phyloP scores from a whole-genome alignment of 2,888 invertebrate species.

The Cyaniris semiargus region DNA sequence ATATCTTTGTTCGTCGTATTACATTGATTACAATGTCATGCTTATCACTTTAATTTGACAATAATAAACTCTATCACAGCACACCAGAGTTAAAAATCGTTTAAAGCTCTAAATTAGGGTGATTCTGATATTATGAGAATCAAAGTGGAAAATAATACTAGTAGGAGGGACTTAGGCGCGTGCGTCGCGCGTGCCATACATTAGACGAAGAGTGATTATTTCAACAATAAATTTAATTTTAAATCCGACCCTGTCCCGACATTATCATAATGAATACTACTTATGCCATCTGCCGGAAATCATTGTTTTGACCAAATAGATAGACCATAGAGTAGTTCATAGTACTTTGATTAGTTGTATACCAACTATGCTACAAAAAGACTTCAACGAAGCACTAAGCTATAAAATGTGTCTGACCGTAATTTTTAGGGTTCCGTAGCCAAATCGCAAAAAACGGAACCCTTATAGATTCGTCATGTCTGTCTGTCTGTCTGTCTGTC shows the following conservation, averaged over 20 bases:
- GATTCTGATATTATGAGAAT: constrained; percentile 39
- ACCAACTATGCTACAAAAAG: constrained; percentile 31
- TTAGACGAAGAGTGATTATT: constrained; percentile 63
- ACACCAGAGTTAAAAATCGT: not conserved
- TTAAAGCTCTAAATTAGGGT: constrained; percentile 24
- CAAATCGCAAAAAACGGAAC: no score
- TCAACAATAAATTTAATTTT: constrained; percentile 71
- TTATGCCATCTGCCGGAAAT: constrained; percentile 44
- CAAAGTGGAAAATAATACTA: constrained; percentile 38
- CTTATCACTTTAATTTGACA: not conserved
- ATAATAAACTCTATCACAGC: not conserved
- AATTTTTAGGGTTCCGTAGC: no score
- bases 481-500: no score
- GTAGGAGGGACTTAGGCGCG: constrained; percentile 48
- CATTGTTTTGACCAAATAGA: constrained; percentile 15
- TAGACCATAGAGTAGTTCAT: not conserved
- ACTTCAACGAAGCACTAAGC: not conserved
- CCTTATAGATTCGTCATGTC: no score
- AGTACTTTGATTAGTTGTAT: not conserved
- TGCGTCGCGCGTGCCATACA: constrained; percentile 52
- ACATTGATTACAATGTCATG: constrained; percentile 19
- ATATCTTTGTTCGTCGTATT: constrained; percentile 20
- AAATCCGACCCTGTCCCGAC: constrained; percentile 44
- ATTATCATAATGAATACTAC: constrained; percentile 42
- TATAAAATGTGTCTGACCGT: not conserved